These are phyloP conservation scores for Harpalus rubripes DNA, from an alignment of 2,888 invertebrate species.

Conservation along the genomic window DNA sequence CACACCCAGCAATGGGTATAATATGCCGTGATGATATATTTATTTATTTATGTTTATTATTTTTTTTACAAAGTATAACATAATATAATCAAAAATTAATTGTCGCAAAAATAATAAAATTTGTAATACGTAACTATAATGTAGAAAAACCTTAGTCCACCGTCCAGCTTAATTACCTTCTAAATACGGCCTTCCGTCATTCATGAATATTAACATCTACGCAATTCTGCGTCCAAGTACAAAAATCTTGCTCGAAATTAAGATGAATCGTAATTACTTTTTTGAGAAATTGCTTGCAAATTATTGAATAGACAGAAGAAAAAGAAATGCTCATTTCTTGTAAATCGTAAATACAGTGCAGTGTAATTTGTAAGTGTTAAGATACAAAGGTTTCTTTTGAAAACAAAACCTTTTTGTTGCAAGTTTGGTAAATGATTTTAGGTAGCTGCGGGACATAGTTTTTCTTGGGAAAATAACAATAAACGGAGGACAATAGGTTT, in stretches of 20 bases:
- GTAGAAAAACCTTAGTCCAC: background rate
- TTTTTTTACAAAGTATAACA: too few relatives aligned
- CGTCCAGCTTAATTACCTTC: background rate
- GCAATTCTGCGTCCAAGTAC: background rate
- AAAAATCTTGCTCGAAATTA: background rate
- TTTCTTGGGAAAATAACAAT: slow-evolving; percentile 39
- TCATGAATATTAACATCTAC: slow-evolving; percentile 9
- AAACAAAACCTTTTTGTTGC: slow-evolving; percentile 23
- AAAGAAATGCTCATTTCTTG: slow-evolving; percentile 3
- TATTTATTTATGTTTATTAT: too few relatives aligned
- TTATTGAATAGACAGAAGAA: background rate
- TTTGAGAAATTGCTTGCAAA: background rate
- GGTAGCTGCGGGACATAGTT: slow-evolving; percentile 22
- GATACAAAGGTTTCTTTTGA: slow-evolving; percentile 7
- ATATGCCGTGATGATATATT: too few relatives aligned
- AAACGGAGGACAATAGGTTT: slow-evolving; percentile 39
- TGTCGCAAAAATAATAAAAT: slow-evolving; percentile 33
- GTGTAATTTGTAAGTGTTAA: slow-evolving; percentile 22
- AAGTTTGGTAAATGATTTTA: slow-evolving; percentile 26
- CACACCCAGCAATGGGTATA: too few relatives aligned
- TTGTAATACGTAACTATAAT: slow-evolving; percentile 7
- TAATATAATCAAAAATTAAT: background rate
- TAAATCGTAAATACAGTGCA: slow-evolving; percentile 6
- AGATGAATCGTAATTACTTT: background rate
- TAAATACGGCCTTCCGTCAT: background rate